These are phyloP conservation scores for Cydia fagiglandana DNA, from an alignment of 1,140 invertebrate species.

Conservation along the genomic window DNA sequence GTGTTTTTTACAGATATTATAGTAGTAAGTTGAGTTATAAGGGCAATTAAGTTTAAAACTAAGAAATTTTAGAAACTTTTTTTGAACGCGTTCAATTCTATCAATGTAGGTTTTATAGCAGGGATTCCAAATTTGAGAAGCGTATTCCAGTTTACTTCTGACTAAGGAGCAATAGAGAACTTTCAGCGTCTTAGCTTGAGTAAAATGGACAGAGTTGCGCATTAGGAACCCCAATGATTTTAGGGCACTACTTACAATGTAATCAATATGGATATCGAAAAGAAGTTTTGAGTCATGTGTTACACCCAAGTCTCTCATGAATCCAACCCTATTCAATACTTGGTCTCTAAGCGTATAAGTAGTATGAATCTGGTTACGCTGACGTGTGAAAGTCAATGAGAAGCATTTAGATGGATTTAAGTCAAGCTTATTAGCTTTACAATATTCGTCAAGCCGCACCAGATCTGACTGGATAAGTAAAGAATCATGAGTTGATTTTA, in stretches of 20 bases:
- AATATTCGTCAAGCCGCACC: not conserved
- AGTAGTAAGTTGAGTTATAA: not conserved
- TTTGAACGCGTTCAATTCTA: not conserved
- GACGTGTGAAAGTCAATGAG: not conserved
- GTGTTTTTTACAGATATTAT: not conserved
- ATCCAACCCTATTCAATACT: not conserved
- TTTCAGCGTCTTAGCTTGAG: constrained; percentile 10
- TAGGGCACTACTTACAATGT: not conserved
- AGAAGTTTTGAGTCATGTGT: not conserved
- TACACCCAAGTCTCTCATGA: not conserved
- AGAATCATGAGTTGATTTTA: not conserved
- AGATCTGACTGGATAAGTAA: not conserved
- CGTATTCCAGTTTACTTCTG: constrained; percentile 18
- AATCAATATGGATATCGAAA: not conserved
- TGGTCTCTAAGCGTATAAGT: not conserved
- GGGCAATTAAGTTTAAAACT: not conserved
- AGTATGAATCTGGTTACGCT: not conserved
- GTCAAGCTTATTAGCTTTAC: not conserved
- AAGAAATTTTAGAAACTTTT: not conserved
- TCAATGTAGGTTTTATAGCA: constrained; percentile 1
- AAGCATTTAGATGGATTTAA: not conserved
- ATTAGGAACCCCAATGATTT: constrained; percentile 21
- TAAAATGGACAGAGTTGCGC: not conserved
- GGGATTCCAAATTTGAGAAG: constrained; percentile 29
- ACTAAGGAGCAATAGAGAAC: constrained; percentile 30